These are phyloP conservation scores for Mycteria americana DNA, from an alignment of 2,797 vertebrate genomes.

Conservation along the genomic window DNA sequence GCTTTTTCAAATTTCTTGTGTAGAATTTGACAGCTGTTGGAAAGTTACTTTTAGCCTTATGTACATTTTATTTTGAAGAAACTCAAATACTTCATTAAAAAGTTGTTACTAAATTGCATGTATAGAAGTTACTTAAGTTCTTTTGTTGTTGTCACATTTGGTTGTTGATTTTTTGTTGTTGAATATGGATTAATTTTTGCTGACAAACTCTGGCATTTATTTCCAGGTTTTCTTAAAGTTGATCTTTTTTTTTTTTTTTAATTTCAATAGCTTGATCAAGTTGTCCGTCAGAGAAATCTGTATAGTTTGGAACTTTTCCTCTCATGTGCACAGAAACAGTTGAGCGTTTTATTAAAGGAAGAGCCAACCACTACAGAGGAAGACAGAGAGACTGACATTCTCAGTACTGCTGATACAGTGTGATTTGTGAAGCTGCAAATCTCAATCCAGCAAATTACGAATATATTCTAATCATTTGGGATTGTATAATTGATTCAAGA, in stretches of 20 bases:
- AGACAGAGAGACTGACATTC: not conserved
- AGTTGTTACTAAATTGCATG: not conserved
- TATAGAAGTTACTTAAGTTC: not conserved
- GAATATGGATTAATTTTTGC: not conserved
- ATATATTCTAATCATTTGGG: slow-evolving; percentile 2
- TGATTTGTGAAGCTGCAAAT: slow-evolving; percentile 15
- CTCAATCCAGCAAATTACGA: not conserved
- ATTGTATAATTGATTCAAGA: not conserved
- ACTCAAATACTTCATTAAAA: not conserved
- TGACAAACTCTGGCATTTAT: not conserved
- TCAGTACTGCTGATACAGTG: not conserved
- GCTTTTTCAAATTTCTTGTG: not conserved
- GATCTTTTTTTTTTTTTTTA: not conserved
- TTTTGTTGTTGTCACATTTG: not conserved
- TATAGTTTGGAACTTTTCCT: slow-evolving; percentile 82
- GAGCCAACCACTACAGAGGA: slow-evolving; percentile 53
- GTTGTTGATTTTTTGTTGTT: not conserved
- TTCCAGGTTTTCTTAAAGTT: not conserved
- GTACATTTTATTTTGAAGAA: not conserved
- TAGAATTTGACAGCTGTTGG: not conserved
- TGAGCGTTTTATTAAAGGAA: slow-evolving; percentile 73
- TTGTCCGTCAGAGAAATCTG: slow-evolving; percentile 75
- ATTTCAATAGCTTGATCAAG: slow-evolving; percentile 75
- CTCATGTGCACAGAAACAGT: slow-evolving; percentile 81
- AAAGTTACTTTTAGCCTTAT: not conserved